Evolutionary conservation across 2,113 vertebrate genomes (phyloP).

Genomic region (Phyllostomus hastatus): DNA sequence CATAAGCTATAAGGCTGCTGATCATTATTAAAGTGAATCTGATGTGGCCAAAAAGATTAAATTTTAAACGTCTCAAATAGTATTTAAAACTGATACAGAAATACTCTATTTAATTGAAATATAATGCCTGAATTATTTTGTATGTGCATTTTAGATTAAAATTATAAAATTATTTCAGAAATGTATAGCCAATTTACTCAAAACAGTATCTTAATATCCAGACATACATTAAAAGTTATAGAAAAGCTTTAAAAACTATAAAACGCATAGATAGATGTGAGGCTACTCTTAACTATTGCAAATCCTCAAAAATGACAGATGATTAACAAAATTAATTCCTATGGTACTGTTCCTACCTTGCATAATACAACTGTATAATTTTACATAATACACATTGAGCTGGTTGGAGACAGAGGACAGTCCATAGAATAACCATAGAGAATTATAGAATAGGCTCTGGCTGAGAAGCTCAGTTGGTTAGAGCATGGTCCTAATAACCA

Average conservation of each 20-base stretch:
- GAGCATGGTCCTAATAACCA: too few species aligned
- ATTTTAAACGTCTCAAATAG: background rate
- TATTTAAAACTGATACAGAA: background rate
- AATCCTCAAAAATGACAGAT: background rate
- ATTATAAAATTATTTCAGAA: background rate
- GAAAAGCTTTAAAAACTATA: background rate
- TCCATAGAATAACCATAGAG: background rate
- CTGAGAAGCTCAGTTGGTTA: too few species aligned
- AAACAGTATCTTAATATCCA: background rate
- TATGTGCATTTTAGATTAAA: background rate
- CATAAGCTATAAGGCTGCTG: conserved; percentile 33
- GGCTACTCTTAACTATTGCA: background rate
- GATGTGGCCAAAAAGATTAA: background rate
- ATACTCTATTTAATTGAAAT: background rate
- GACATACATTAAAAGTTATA: background rate
- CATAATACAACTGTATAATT: background rate
- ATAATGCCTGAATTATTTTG: background rate
- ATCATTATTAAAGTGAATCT: conserved; percentile 7
- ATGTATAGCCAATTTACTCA: background rate
- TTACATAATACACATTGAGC: background rate
- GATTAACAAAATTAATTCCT: background rate
- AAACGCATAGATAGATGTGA: background rate
- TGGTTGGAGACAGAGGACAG: background rate
- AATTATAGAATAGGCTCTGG: background rate
- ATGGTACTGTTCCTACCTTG: background rate